Base-by-base conservation (phyloP, 1,140 invertebrate species). In the Apocrypta bakeri region DNA sequence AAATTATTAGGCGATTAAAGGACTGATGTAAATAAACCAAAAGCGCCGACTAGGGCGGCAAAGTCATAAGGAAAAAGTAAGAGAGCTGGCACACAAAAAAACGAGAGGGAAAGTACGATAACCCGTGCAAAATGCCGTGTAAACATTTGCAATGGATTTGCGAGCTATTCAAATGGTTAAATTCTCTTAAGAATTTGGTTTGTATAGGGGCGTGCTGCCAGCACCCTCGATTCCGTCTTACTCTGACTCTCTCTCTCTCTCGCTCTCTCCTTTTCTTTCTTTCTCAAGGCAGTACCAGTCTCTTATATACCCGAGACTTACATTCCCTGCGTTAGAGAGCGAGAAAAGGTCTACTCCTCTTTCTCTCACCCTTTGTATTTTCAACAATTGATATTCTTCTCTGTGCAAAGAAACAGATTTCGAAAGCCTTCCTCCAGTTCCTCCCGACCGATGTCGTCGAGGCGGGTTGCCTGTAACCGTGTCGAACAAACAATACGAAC, bases 101-200 rank as follows among this genome's bases (percentile, higher is more conserved):
- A 66, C n/a, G 37, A 75, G 83, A 84, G 72, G 78, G 25, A 74
- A 24, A 33, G 76, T 6, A 84, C 66, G 85, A 90, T 89, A 88
- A 86, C 86, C 87, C 86, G 88, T 85, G 87, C 84, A 84, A 90
- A 92, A 90, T 90, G 88, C 88, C 89, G 89, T 92, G 91, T 92
- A 92, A 92, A 92, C 90, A 92, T 92, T 92, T 92, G 91, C 91
- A 90, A 90, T 92, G 90, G 91, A 92, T 92, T 92, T 92, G 90
- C 87, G 87, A 92, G 91, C 90, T 92, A 92, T 92, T 92, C 91
- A 92, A 92, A 92, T 90, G 90, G 90, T 91, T 92, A 92, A 92
- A 92, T 92, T 92, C 91, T 92, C 91, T 92, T 92, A 92, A 92
- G 91, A 92, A 92, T 92, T 92, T 89, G 87, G 91, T 91, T 92